Percentiles rank a stretch among this genome's conserved stretches.
These are phyloP conservation scores for Sebastes flavidus DNA, from an alignment of 2,797 vertebrate genomes.

Conservation along the genomic window DNA sequence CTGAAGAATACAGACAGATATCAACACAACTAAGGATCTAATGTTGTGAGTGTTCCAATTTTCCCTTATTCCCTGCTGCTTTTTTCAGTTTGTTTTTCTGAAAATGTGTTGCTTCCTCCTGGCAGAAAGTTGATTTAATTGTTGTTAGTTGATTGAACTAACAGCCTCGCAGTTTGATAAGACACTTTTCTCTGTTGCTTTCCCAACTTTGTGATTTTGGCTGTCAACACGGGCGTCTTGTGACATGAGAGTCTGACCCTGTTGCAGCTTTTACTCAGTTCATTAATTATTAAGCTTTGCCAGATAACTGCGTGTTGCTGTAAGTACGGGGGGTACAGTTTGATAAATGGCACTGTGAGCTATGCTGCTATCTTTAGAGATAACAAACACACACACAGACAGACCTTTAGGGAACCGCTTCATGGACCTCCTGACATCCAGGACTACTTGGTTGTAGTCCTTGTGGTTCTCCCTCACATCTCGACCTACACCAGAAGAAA, in stretches of 20 bases:
- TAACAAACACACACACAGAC: not conserved
- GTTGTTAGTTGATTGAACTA: not conserved
- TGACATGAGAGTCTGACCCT: not conserved
- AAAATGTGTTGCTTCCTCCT: not conserved
- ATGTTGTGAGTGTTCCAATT: not conserved
- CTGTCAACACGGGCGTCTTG: not conserved
- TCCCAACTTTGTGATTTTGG: not conserved
- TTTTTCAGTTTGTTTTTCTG: not conserved
- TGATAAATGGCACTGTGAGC: conserved; percentile 1
- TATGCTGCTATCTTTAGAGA: conserved; percentile 9
- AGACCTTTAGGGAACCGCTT: conserved; percentile 87
- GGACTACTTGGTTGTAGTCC: conserved; percentile 86
- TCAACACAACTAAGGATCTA: not conserved
- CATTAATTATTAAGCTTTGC: conserved; percentile 18
- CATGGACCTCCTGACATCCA: conserved; percentile 87
- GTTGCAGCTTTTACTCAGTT: conserved; percentile 7
- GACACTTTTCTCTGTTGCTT: not conserved
- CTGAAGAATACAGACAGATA: not conserved
- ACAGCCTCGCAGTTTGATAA: not conserved
- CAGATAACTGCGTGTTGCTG: conserved; percentile 17
- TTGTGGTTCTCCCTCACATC: conserved; percentile 82
- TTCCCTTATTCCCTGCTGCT: not conserved
- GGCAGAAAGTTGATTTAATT: not conserved
- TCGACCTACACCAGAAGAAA: conserved; percentile 68
- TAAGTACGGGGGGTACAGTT: not conserved